Evolutionary conservation across 2,113 vertebrate species (phyloP).

Genomic region (Phalacrocorax aristotelis): DNA sequence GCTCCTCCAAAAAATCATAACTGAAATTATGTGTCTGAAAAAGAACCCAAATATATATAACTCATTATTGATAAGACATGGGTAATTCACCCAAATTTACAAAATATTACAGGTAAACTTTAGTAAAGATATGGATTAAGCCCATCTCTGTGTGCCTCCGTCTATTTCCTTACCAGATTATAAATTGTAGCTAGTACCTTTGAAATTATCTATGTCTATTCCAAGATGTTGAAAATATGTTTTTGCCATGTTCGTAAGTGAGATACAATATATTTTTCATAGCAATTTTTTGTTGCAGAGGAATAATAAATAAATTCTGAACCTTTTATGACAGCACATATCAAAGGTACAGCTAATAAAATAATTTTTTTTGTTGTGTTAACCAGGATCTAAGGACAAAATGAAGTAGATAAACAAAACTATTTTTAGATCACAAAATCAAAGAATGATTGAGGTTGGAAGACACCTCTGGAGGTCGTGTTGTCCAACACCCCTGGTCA

Average conservation of each 20-base stretch:
- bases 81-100: neutral
- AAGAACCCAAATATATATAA: neutral
- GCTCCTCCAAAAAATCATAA: too few species aligned
- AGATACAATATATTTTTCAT: neutral
- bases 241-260: neutral
- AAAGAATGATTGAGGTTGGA: neutral
- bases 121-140: neutral
- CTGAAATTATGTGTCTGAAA: neutral
- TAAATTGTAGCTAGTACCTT: neutral
- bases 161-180: neutral
- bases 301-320: neutral
- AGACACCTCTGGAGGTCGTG: neutral
- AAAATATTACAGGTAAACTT: neutral
- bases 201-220: neutral
- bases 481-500: neutral
- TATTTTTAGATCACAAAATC: neutral
- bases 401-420: neutral
- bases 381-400: neutral
- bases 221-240: neutral
- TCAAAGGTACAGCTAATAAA: neutral
- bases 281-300: neutral
- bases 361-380: neutral
- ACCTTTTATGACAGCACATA: neutral
- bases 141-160: neutral
- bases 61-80: neutral